These are phyloP conservation scores for Poecile montanus DNA, from an alignment of 2,797 vertebrate species.

Conservation along the genomic window DNA sequence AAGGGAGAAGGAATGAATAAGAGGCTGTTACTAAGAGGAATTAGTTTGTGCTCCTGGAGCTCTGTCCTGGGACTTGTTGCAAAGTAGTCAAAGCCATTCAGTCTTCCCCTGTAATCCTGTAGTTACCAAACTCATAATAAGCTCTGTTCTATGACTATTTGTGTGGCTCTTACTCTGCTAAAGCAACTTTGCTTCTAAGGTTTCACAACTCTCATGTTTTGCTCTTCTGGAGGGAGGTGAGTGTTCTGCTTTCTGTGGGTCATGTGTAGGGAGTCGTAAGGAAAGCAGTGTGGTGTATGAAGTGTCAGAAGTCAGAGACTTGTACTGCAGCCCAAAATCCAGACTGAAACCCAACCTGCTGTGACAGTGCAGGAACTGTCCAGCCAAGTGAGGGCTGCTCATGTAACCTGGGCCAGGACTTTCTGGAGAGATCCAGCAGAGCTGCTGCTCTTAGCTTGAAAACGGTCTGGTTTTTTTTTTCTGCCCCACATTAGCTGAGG, in stretches of 20 bases:
- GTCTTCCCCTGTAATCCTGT: neutral
- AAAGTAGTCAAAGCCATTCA: neutral
- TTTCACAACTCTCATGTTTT: conserved; percentile 25
- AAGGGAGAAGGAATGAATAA: conserved; percentile 48
- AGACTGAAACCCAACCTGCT: conserved; percentile 12
- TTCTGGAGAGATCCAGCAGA: neutral
- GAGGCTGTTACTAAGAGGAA: conserved; percentile 14
- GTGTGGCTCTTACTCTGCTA: neutral
- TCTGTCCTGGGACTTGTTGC: neutral
- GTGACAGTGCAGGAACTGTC: neutral
- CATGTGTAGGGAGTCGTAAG: neutral
- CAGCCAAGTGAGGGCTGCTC: neutral
- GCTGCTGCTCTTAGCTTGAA: neutral
- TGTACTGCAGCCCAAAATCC: neutral
- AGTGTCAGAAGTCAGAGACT: conserved; percentile 15
- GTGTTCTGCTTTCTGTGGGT: neutral
- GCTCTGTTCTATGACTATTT: neutral
- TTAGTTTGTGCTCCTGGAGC: conserved; percentile 27
- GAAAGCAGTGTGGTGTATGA: neutral
- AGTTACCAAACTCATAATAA: neutral
- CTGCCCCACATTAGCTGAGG: neutral
- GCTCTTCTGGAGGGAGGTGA: neutral
- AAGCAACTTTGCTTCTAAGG: neutral
- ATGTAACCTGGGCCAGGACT: neutral
- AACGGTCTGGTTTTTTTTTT: neutral